Evolutionary conservation across 2,888 invertebrate genomes (phyloP).

Genomic region (Apamea crenata): DNA sequence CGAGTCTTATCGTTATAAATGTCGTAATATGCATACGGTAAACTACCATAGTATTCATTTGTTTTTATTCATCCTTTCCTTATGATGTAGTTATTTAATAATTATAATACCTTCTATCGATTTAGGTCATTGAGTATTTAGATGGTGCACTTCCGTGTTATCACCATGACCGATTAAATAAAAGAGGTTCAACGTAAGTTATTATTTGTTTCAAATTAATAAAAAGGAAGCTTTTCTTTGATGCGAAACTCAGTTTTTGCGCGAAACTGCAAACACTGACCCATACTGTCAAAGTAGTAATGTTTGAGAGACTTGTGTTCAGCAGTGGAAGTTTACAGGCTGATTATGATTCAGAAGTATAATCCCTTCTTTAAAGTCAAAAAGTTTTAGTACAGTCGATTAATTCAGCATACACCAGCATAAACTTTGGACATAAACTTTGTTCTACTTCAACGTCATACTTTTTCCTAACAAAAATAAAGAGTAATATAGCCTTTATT

Average conservation of each 20-base stretch:
- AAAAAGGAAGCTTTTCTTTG: not conserved
- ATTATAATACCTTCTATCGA: not conserved
- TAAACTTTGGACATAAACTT: conserved; percentile 23
- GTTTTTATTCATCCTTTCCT: conserved; percentile 15
- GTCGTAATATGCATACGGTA: conserved; percentile 28
- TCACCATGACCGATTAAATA: not conserved
- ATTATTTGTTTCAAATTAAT: not conserved
- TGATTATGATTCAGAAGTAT: not conserved
- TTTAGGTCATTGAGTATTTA: conserved; percentile 14
- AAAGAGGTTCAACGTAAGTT: conserved; percentile 1
- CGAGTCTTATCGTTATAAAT: conserved; percentile 24
- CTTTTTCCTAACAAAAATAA: conserved; percentile 14
- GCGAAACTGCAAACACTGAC: not conserved
- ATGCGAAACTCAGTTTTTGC: not conserved
- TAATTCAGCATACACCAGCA: conserved; percentile 33
- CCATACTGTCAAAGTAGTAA: too few species aligned
- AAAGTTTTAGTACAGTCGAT: conserved; percentile 32
- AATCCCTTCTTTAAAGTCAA: conserved; percentile 16
- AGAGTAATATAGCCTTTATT: not conserved
- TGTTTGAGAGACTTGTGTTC: not conserved
- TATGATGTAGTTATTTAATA: not conserved
- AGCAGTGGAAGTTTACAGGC: not conserved
- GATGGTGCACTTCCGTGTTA: not conserved
- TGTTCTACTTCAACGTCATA: conserved; percentile 21
- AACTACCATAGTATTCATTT: not conserved